Evolutionary conservation across 2,113 vertebrate genomes (phyloP).

Genomic region (Synchiropus splendidus): DNA sequence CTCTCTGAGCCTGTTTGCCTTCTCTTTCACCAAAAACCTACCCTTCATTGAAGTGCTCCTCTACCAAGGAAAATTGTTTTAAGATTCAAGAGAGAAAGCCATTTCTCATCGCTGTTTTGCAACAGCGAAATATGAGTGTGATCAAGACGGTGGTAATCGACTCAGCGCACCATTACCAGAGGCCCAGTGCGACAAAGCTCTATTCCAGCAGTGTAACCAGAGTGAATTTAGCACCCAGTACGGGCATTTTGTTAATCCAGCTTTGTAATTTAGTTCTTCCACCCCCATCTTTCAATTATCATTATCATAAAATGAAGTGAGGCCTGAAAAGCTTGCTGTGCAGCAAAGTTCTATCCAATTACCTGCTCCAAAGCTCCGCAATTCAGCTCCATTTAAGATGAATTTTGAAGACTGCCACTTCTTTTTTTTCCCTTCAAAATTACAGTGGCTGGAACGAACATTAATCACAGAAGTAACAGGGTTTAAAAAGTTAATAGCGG

Average conservation of each 20-base stretch:
- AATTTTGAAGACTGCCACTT: conserved; percentile 43
- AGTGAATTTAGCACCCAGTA: conserved; percentile 46
- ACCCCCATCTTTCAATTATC: conserved; percentile 66
- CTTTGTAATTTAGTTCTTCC: conserved; percentile 52
- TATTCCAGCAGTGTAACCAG: conserved; percentile 53
- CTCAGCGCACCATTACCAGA: conserved; percentile 50
- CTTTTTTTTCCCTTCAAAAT: conserved; percentile 18
- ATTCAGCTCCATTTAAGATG: conserved; percentile 62
- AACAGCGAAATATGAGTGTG: conserved; percentile 49
- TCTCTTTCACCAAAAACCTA: no score
- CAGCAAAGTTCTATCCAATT: conserved; percentile 64
- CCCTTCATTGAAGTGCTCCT: no score
- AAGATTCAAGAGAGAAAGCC: conserved; percentile 19
- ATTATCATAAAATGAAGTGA: conserved; percentile 65
- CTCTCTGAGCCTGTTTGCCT: no score
- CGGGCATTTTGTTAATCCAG: conserved; percentile 58
- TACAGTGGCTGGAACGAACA: conserved; percentile 14
- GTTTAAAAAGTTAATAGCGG: neutral
- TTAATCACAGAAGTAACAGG: conserved; percentile 20
- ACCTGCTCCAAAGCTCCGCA: conserved; percentile 53
- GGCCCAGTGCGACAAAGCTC: conserved; percentile 35
- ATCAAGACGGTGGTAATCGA: conserved; percentile 52
- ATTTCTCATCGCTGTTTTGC: conserved; percentile 37
- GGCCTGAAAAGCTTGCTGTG: conserved; percentile 49
- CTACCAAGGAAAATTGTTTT: no score